Conservation (phyloP, 2,113 vertebrate genomes). For the Silurus meridionalis region DNA sequence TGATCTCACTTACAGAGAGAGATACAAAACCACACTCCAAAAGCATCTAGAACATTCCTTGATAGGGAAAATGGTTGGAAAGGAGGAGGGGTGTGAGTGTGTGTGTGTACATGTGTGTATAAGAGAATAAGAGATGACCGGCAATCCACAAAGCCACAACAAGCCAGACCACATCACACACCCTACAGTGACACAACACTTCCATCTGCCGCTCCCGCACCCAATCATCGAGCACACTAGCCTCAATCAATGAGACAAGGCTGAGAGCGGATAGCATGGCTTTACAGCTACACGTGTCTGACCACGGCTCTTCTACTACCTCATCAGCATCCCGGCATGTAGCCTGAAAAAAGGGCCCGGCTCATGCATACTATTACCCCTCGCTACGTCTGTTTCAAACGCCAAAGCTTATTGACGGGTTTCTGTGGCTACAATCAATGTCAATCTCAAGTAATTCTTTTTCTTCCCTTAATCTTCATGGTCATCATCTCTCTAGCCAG, state of each 20-base stretch:
- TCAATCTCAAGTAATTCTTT: constrained; percentile 57
- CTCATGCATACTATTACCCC: constrained; percentile 47
- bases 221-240: constrained; percentile 51
- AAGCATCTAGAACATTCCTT: constrained; percentile 68
- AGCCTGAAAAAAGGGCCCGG: constrained; percentile 51
- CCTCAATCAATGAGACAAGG: constrained; percentile 72
- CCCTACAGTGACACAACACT: constrained; percentile 63
- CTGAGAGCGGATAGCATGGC: constrained; percentile 62
- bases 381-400: constrained; percentile 46
- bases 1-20: constrained; percentile 77
- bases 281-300: constrained; percentile 62
- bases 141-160: constrained; percentile 55
- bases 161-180: constrained; percentile 54
- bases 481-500: constrained; percentile 31
- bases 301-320: constrained; percentile 61
- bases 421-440: constrained; percentile 60
- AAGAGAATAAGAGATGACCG: constrained; percentile 47
- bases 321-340: constrained; percentile 61
- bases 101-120: constrained; percentile 8
- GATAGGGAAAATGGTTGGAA: constrained; percentile 59
- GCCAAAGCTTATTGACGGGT: constrained; percentile 52
- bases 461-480: constrained; percentile 42
- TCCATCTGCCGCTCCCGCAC: constrained; percentile 57
- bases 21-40: constrained; percentile 61
- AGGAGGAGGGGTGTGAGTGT: constrained; percentile 19